Evolutionary conservation across 2,113 vertebrate species (phyloP).

Genomic region (Rhineura floridana): DNA sequence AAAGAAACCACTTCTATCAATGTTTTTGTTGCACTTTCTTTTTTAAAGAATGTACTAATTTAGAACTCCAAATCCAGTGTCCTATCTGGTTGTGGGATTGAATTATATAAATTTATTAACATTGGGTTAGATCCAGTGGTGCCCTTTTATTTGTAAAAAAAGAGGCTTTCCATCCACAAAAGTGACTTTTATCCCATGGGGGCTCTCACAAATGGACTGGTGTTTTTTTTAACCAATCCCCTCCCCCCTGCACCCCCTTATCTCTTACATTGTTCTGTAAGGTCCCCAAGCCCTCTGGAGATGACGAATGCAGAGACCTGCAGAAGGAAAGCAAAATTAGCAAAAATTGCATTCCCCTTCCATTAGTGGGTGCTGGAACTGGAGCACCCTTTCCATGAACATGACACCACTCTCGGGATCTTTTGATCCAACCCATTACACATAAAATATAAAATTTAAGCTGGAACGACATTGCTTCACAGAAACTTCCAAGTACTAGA

Average conservation of each 20-base stretch:
- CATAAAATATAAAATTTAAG: conserved; percentile 41
- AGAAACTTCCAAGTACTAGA: conserved; percentile 7
- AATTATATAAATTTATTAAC: conserved; percentile 50
- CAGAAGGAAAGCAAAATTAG: not conserved
- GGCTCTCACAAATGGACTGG: not conserved
- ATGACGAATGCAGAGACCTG: not conserved
- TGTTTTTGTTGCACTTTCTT: conserved; percentile 7
- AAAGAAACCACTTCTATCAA: conserved; percentile 40
- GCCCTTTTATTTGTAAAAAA: not conserved
- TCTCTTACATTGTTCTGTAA: not conserved
- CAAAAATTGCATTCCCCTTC: not conserved
- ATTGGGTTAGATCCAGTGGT: not conserved
- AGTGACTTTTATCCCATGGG: not conserved
- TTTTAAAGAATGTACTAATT: conserved; percentile 38
- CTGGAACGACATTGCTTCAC: conserved; percentile 22
- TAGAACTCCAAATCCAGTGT: not conserved
- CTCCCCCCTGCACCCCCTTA: too few species aligned
- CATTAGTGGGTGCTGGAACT: not conserved
- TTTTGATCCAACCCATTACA: not conserved
- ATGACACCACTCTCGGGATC: not conserved
- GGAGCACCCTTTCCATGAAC: not conserved
- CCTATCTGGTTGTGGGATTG: conserved; percentile 26
- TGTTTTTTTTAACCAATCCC: not conserved
- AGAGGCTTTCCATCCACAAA: not conserved
- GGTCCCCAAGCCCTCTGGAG: not conserved